A percentile compares a stretch with the other conserved stretches of the same genome.
phyloP scores from a whole-genome alignment of 2,113 vertebrate genomes.

The Rhea pennata region DNA sequence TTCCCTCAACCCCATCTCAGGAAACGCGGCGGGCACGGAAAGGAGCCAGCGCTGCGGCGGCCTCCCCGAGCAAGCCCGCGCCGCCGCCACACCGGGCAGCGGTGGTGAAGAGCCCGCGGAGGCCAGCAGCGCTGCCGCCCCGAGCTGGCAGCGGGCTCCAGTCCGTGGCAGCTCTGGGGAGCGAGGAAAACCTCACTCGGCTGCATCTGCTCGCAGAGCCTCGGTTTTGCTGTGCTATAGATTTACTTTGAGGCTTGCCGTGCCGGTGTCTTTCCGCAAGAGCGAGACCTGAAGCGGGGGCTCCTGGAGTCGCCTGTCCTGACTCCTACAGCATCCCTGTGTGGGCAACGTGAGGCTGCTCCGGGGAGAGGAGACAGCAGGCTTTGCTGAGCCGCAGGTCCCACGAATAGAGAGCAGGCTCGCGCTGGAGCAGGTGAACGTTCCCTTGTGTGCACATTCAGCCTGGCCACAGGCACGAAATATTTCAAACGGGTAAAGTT shows the following conservation, averaged over 20 bases:
- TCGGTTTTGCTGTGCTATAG: not conserved
- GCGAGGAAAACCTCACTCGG: not conserved
- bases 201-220: not conserved
- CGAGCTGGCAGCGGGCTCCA: not conserved
- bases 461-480: not conserved
- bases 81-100: not conserved
- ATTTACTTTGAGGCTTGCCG: not conserved
- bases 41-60: not conserved
- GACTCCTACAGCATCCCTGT: not conserved
- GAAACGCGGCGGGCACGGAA: not conserved
- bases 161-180: not conserved
- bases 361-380: not conserved
- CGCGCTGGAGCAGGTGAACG: not conserved
- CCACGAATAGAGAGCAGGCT: not conserved
- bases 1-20: too few species aligned
- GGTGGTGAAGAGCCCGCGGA: accelerated
- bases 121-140: accelerated
- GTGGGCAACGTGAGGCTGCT: not conserved
- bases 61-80: not conserved
- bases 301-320: not conserved
- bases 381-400: not conserved
- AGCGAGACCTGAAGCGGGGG: not conserved
- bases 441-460: not conserved
- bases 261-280: not conserved
- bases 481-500: not conserved